Evolutionary conservation across 2,888 invertebrate species (phyloP), one percentile per base, ranked within the genome.

Genomic region (Drosophila anomelani): DNA sequence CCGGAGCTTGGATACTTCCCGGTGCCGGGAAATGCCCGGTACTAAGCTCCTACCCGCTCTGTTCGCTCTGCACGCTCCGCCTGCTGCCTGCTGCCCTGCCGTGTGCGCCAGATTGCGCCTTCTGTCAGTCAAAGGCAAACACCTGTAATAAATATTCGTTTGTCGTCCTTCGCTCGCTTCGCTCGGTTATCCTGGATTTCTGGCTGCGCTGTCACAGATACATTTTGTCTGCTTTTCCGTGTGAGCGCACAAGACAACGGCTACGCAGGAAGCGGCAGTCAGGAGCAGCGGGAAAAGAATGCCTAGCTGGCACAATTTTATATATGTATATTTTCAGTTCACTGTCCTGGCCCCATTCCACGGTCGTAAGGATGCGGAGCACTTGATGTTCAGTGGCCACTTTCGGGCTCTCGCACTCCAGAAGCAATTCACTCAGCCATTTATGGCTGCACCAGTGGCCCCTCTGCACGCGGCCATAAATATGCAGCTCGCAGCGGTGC

Each of bases 81-180:
- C 26, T 36, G 29, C 26, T 36, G 20, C 20, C 13, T 29, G 17
- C 26, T 36, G 29, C 13, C 29, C 32, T 17, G 46, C 20, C 32
- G 46, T 68, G 47, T 38, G 55, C 49, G 74, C 46, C 64, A 64
- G 75, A 66, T 75, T 64, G 71, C 49, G 57, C 67, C 67, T 73
- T 53, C 89, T 87, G 84, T 89, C 84, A 84, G 79, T 84, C 84
- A 89, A 84, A 87, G 76, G 81, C 84, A 84, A 89, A 84, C 84
- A 84, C 89, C 84, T 84, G 84, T 88, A 84, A 84, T 84, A 84
- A 87, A 88, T 84, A 84, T 89, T 81, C 89, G 81, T 79, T 89
- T 84, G 88, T 78, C 85, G 87, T 84, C 81, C 74, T 78, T 70
- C 69, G 71, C 58, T 72, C 71, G 55, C 46, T 54, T 36, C 62